Evolutionary conservation across 2,888 invertebrate genomes (phyloP).

Genomic region (Trilocha varians): DNA sequence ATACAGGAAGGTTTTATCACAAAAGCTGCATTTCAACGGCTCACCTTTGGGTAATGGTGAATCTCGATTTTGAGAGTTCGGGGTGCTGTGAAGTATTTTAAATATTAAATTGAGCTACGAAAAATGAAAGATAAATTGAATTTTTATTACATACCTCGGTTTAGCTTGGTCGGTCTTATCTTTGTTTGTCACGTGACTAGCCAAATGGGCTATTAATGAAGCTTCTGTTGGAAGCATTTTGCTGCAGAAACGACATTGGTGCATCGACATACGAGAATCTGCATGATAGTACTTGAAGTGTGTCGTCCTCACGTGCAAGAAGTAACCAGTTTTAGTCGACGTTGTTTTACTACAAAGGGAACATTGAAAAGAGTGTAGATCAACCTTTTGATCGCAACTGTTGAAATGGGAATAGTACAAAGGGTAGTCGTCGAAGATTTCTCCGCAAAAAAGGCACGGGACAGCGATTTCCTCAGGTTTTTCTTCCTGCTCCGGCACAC

Average conservation of each 20-base stretch:
- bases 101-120: too few species aligned
- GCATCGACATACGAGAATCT: constrained; percentile 12
- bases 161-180: constrained; percentile 34
- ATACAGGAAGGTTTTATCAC: constrained; percentile 56
- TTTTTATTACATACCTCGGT: constrained; percentile 31
- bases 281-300: constrained; percentile 34
- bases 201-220: constrained; percentile 49
- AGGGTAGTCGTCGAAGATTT: constrained; percentile 43
- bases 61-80: background rate
- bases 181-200: constrained; percentile 53
- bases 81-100: too few species aligned
- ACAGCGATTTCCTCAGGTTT: constrained; percentile 20
- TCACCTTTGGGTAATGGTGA: background rate
- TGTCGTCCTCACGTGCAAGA: constrained; percentile 39
- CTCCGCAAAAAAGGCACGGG: constrained; percentile 49
- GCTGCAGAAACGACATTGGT: constrained; percentile 53
- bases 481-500: constrained; percentile 14
- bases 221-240: constrained; percentile 47
- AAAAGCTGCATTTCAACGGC: constrained; percentile 35
- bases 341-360: constrained; percentile 41
- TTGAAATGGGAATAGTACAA: constrained; percentile 42
- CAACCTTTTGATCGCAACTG: constrained; percentile 33
- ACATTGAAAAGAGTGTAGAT: constrained; percentile 32
- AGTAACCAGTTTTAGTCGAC: constrained; percentile 34
- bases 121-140: too few species aligned